phyloP scores from a whole-genome alignment of 2,797 vertebrate genomes.

The Menidia menidia region DNA sequence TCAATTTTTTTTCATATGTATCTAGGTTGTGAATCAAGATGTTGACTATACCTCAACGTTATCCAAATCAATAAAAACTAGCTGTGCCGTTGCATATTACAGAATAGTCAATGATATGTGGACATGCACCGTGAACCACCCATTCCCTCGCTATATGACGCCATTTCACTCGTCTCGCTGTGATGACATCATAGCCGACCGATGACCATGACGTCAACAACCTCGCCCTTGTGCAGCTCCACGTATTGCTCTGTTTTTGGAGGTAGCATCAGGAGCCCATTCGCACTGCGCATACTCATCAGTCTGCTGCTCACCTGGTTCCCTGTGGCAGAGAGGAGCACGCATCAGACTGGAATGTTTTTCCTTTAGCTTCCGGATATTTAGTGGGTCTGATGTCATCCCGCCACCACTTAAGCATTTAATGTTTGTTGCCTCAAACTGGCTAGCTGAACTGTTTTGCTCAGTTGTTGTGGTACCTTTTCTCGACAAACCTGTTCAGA shows the following conservation, averaged over 20 bases:
- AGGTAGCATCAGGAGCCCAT: constrained; percentile 99
- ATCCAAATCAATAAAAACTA: constrained; percentile 99
- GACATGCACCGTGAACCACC: constrained; percentile 98
- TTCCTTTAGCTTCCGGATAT: not conserved
- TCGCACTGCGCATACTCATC: constrained; percentile 99
- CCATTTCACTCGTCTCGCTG: constrained; percentile 65
- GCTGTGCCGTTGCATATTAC: constrained; percentile 99
- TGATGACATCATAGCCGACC: constrained; percentile 96
- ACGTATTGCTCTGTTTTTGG: constrained; percentile 99
- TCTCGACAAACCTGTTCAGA: not conserved
- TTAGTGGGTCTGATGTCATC: not conserved
- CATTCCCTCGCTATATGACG: constrained; percentile 79
- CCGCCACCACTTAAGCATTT: no score
- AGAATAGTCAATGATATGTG: constrained; percentile 99
- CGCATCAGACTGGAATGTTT: not conserved
- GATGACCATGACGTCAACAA: constrained; percentile 99
- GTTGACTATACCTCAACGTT: constrained; percentile 99
- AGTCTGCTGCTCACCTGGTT: constrained; percentile 99
- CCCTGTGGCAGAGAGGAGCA: constrained; percentile 77
- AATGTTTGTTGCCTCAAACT: not conserved
- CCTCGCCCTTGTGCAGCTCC: constrained; percentile 99
- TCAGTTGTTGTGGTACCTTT: not conserved
- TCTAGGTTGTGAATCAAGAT: constrained; percentile 94
- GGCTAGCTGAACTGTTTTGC: not conserved
- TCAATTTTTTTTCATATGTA: constrained; percentile 82